These are phyloP conservation scores for Trachurus trachurus DNA, from an alignment of 2,797 vertebrate species.

Conservation along the genomic window DNA sequence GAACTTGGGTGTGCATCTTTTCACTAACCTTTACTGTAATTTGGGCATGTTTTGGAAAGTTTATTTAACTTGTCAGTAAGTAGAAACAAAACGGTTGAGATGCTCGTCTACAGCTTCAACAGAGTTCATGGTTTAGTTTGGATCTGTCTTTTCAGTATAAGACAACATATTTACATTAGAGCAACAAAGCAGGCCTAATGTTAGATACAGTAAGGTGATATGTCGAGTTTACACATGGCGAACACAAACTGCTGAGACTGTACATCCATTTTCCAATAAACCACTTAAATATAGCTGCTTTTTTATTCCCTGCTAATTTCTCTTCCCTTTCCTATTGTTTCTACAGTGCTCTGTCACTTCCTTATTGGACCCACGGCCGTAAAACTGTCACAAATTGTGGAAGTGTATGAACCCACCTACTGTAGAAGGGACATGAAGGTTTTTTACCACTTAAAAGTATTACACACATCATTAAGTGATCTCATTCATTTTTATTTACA, in stretches of 20 bases:
- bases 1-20: too few species aligned
- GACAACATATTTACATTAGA: background rate
- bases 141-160: background rate
- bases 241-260: background rate
- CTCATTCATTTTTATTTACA: background rate
- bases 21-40: too few species aligned
- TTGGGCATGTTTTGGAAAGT: too few species aligned
- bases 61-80: too few species aligned
- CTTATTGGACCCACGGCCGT: conserved; percentile 14
- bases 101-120: background rate
- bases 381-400: background rate
- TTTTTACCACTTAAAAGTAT: background rate
- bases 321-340: conserved; percentile 16
- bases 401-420: background rate
- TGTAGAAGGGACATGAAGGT: background rate
- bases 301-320: background rate
- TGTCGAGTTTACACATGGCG: background rate
- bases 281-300: background rate
- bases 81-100: background rate
- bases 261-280: conserved; percentile 5
- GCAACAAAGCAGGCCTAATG: too few species aligned
- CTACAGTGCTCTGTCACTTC: background rate
- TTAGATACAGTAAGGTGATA: too few species aligned
- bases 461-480: background rate
- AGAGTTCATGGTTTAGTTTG: background rate